phyloP scores from a whole-genome alignment of 2,888 invertebrate genomes.

The Ligdia adustata region DNA sequence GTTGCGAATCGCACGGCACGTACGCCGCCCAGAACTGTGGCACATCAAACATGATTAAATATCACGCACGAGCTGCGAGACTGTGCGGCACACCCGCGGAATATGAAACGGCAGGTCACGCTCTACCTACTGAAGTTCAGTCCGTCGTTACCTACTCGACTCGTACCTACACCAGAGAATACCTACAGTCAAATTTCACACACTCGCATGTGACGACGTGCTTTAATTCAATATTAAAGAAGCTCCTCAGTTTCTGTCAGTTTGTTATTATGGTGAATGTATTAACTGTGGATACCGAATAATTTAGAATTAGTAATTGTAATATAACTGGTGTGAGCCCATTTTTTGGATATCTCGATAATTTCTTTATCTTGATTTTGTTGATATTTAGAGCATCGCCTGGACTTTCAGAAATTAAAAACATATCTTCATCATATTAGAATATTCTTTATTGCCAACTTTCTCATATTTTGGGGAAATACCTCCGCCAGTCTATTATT shows the following conservation, averaged over 20 bases:
- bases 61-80: conserved; percentile 58
- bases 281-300: no score
- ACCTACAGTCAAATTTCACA: conserved; percentile 11
- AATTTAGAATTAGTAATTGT: no score
- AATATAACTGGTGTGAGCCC: no score
- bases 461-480: no score
- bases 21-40: conserved; percentile 94
- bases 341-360: no score
- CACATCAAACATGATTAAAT: conserved; percentile 62
- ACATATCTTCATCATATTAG: no score
- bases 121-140: conserved; percentile 25
- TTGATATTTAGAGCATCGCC: no score
- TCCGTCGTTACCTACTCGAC: conserved; percentile 7
- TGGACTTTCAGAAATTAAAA: no score
- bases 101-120: conserved; percentile 53
- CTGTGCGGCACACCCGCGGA: conserved; percentile 34
- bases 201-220: conserved; percentile 16
- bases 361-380: no score
- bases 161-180: neutral
- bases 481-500: no score
- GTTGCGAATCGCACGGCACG: conserved; percentile 92
- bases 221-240: conserved; percentile 22
- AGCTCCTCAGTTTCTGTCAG: conserved; percentile 10
- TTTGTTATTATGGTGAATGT: conserved; percentile 4
- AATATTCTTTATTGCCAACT: no score